Conservation (phyloP, 1,140 invertebrate species). For the Papilio machaon region DNA sequence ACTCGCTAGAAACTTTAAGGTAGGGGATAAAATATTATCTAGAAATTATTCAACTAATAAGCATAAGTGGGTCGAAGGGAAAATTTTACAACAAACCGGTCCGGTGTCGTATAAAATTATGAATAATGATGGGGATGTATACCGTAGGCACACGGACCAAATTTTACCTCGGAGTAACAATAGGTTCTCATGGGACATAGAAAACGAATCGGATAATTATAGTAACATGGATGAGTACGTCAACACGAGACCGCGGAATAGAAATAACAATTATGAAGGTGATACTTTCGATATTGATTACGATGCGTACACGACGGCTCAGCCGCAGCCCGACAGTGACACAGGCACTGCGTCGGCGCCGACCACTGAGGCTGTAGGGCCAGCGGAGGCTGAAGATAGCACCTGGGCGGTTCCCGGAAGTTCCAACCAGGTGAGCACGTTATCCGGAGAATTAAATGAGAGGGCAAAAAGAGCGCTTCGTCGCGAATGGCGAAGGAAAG, state of each 20-base stretch:
- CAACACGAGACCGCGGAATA: not conserved
- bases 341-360: not conserved
- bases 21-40: slow-evolving; percentile 12
- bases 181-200: slow-evolving; percentile 28
- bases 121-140: not conserved
- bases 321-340: not conserved
- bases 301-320: not conserved
- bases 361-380: not conserved
- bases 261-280: not conserved
- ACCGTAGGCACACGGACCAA: slow-evolving; percentile 29
- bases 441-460: not conserved
- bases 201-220: not conserved
- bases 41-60: too few relatives aligned
- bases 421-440: too few relatives aligned
- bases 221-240: too few relatives aligned
- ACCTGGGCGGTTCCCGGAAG: too few relatives aligned
- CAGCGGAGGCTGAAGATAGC: too few relatives aligned
- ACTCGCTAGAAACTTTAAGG: not conserved
- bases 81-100: slow-evolving; percentile 2
- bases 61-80: slow-evolving; percentile 12
- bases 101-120: slow-evolving; percentile 33
- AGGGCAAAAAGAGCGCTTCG: not conserved
- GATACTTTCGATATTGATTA: not conserved
- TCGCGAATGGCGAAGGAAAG: not conserved
- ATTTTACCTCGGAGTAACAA: slow-evolving; percentile 15